Evolutionary conservation across 2,113 vertebrate genomes (phyloP).

Genomic region (Numida meleagris): DNA sequence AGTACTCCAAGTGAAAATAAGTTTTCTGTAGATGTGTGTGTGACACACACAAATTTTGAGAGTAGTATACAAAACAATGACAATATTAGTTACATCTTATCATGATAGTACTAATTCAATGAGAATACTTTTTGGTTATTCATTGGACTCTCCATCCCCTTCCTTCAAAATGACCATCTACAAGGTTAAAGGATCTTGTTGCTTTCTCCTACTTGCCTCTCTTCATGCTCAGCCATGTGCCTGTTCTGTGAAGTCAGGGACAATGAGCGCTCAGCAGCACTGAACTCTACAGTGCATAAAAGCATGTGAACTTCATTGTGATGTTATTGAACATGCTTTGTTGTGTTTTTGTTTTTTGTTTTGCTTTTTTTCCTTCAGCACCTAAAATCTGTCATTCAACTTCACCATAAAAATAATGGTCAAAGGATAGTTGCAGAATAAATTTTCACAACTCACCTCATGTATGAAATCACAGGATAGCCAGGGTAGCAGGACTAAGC

Average conservation of each 20-base stretch:
- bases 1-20: no score
- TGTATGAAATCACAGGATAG: neutral
- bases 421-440: neutral
- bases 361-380: neutral
- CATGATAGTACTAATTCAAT: neutral
- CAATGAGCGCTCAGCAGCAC: neutral
- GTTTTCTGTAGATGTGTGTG: neutral
- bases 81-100: neutral
- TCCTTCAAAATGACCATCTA: neutral
- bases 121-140: neutral
- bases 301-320: rapidly evolving
- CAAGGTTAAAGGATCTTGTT: neutral
- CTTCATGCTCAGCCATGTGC: neutral
- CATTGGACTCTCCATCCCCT: neutral
- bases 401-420: neutral
- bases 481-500: neutral
- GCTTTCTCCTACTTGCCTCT: neutral
- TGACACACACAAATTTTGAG: neutral
- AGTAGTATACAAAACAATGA: neutral
- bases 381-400: neutral
- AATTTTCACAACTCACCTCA: neutral
- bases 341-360: neutral
- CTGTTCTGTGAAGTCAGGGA: rapidly evolving
- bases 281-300: neutral
- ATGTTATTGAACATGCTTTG: neutral